A percentile compares a stretch with the other conserved stretches of the same genome.
phyloP scores from a whole-genome alignment of 2,888 invertebrate species.

The Dilophus febrilis region DNA sequence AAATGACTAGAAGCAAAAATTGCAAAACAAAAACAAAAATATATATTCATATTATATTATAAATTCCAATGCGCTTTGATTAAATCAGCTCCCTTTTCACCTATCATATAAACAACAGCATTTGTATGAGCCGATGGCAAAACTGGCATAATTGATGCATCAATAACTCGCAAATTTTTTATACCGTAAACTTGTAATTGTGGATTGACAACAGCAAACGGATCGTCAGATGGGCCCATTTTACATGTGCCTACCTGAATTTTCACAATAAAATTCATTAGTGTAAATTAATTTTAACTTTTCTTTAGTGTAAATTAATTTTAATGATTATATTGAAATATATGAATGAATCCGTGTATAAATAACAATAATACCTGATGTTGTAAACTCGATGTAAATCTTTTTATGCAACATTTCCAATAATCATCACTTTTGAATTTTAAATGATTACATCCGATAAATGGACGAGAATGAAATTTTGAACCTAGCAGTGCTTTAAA shows the following conservation, averaged over 20 bases:
- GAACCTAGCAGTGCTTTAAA: neutral
- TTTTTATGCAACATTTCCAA: conserved; percentile 56
- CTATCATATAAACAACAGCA: conserved; percentile 35
- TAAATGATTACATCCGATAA: conserved; percentile 48
- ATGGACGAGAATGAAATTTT: conserved; percentile 36
- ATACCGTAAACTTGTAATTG: conserved; percentile 39
- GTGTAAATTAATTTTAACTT: too few species aligned
- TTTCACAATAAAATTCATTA: too few species aligned
- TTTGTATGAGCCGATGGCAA: conserved; percentile 36
- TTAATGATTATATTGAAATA: too few species aligned
- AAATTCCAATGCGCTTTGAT: conserved; percentile 2
- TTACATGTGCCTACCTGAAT: conserved; percentile 42
- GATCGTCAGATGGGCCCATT: conserved; percentile 43
- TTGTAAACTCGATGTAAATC: conserved; percentile 52
- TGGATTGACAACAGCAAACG: conserved; percentile 42
- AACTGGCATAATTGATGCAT: conserved; percentile 40
- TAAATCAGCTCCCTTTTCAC: conserved; percentile 3
- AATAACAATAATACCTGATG: too few species aligned
- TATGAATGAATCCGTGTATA: too few species aligned
- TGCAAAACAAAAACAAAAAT: too few species aligned
- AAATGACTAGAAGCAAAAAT: too few species aligned
- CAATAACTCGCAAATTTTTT: conserved; percentile 33
- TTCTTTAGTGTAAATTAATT: too few species aligned
- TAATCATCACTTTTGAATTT: conserved; percentile 47
- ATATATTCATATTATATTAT: too few species aligned